phyloP scores from a whole-genome alignment of 92 coral and sea anemone species.

The Isaurus tuberculatus region DNA sequence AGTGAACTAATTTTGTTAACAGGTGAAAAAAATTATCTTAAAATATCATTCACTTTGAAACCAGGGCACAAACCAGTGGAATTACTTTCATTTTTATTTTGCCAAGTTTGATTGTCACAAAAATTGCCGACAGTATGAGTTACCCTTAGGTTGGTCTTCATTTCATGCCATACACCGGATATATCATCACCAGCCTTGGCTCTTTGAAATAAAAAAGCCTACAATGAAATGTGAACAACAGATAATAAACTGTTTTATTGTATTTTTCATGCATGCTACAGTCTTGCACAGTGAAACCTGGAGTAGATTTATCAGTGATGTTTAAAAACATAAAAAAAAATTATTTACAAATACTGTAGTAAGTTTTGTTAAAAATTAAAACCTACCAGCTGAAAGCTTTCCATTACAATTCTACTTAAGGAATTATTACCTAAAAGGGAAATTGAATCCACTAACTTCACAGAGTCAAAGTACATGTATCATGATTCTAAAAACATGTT shows the following conservation, averaged over 20 bases:
- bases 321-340: too few relatives aligned
- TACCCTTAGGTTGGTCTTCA: constrained; percentile 82
- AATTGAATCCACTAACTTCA: too few relatives aligned
- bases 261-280: background rate
- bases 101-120: background rate
- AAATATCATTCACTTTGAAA: background rate
- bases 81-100: background rate
- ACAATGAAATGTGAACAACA: constrained; percentile 61
- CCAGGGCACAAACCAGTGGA: background rate
- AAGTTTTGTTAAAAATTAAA: too few relatives aligned
- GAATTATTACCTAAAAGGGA: too few relatives aligned
- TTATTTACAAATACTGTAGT: too few relatives aligned
- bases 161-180: constrained; percentile 79
- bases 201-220: constrained; percentile 84
- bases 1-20: background rate
- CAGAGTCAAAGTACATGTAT: too few relatives aligned
- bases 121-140: constrained; percentile 38
- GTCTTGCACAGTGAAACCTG: background rate
- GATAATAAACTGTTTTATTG: background rate
- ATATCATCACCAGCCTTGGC: constrained; percentile 85
- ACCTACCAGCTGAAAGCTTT: too few relatives aligned
- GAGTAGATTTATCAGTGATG: too few relatives aligned
- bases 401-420: too few relatives aligned
- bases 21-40: background rate
- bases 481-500: too few relatives aligned